These are phyloP conservation scores for Bombus sibiricus DNA, from an alignment of 1,140 invertebrate genomes.

Conservation along the genomic window DNA sequence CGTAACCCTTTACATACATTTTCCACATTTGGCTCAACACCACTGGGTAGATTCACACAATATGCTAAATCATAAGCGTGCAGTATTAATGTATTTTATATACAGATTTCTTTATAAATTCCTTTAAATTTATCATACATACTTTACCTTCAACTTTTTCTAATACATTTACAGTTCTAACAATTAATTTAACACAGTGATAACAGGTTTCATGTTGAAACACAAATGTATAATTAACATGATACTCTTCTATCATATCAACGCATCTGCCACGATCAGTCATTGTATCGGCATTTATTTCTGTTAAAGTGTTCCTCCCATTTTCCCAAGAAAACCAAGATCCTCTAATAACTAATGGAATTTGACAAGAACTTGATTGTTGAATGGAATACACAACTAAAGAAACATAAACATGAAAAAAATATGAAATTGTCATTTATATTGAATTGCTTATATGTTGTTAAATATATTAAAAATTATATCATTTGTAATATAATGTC, in stretches of 20 bases:
- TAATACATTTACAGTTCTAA: conserved; percentile 94
- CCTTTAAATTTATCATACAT: neutral
- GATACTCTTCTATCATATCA: conserved; percentile 87
- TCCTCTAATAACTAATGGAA: conserved; percentile 90
- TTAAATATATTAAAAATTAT: neutral
- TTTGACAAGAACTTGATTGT: conserved; percentile 76
- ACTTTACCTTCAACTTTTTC: conserved; percentile 92
- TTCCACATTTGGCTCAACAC: conserved; percentile 87
- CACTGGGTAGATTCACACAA: conserved; percentile 87
- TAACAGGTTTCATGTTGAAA: conserved; percentile 90
- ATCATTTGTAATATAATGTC: neutral
- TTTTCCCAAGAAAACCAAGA: conserved; percentile 96
- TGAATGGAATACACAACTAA: conserved; percentile 16
- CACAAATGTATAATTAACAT: conserved; percentile 94
- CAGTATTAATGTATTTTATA: conserved; percentile 22
- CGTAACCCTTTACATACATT: conserved; percentile 90
- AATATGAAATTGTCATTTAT: conserved; percentile 4
- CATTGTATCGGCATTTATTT: conserved; percentile 91
- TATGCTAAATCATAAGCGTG: conserved; percentile 82
- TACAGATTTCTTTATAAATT: neutral
- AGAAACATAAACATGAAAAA: neutral
- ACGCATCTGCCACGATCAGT: conserved; percentile 88
- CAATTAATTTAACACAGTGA: conserved; percentile 92
- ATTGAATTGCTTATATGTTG: neutral
- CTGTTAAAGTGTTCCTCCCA: conserved; percentile 91